phyloP scores from a whole-genome alignment of 2,888 invertebrate genomes.

The Drosophila infuscata region DNA sequence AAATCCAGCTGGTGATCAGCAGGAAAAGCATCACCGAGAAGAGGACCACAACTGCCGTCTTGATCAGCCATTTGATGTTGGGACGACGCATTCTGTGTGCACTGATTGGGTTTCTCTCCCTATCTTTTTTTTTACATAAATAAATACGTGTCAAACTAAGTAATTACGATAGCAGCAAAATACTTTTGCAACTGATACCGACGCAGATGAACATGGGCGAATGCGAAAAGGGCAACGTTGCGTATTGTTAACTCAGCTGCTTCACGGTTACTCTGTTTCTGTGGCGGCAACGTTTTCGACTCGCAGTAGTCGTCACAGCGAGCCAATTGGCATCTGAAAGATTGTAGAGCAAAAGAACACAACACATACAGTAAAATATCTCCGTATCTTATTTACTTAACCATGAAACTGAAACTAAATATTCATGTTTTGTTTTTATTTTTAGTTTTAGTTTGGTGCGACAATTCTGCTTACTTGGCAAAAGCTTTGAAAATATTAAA shows the following conservation, averaged over 20 bases:
- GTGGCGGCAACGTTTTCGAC: neutral
- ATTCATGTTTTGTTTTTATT: neutral
- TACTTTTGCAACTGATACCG: slow-evolving; percentile 30
- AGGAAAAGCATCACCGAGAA: slow-evolving; percentile 78
- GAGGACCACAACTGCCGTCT: slow-evolving; percentile 73
- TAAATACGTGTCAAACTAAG: slow-evolving; percentile 57
- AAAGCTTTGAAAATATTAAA: neutral
- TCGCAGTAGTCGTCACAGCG: slow-evolving; percentile 5
- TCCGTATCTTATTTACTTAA: slow-evolving; percentile 1
- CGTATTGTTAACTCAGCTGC: slow-evolving; percentile 53
- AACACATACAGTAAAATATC: slow-evolving; percentile 16
- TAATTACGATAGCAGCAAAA: slow-evolving; percentile 32
- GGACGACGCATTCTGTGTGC: slow-evolving; percentile 79
- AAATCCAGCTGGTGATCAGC: slow-evolving; percentile 81
- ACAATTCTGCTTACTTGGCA: neutral
- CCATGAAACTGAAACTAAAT: neutral
- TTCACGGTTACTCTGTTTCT: neutral
- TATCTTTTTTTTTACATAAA: neutral
- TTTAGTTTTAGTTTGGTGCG: neutral
- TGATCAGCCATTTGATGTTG: slow-evolving; percentile 82
- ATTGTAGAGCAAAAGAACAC: slow-evolving; percentile 30
- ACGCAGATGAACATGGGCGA: slow-evolving; percentile 26
- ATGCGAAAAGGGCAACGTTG: neutral
- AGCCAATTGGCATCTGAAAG: slow-evolving; percentile 44
- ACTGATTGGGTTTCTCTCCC: neutral